Evolutionary conservation across 2,888 invertebrate genomes (phyloP).

Genomic region (Drosophila helvetica): DNA sequence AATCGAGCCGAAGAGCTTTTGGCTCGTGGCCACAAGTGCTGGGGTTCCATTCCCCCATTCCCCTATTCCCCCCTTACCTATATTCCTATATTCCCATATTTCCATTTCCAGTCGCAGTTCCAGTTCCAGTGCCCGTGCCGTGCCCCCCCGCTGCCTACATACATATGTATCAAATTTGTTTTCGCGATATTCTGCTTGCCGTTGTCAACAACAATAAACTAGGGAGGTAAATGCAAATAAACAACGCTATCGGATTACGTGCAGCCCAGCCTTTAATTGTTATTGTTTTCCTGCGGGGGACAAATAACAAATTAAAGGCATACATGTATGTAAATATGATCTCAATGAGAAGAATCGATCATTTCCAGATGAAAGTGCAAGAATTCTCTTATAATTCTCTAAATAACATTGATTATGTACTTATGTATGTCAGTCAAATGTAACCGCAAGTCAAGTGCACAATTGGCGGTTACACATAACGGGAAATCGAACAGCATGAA

Average conservation of each 20-base stretch:
- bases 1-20: conserved; percentile 14
- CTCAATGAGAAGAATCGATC: neutral
- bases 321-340: no score
- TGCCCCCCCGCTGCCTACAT: neutral
- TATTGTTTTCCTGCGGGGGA: conserved; percentile 1
- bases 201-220: conserved; percentile 41
- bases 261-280: conserved; percentile 13
- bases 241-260: conserved; percentile 46
- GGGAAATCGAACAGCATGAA: conserved; percentile 26
- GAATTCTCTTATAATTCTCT: no score
- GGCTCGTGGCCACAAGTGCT: conserved; percentile 16
- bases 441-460: conserved; percentile 29
- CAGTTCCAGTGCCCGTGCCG: neutral
- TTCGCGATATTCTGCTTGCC: conserved; percentile 16
- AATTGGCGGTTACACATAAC: conserved; percentile 27
- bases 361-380: no score
- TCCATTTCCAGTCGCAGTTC: neutral
- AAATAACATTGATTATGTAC: neutral
- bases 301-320: conserved; percentile 19
- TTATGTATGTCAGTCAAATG: neutral
- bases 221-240: conserved; percentile 34
- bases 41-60: conserved; percentile 18
- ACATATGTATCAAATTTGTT: conserved; percentile 26
- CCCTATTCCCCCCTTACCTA: no score
- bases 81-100: no score